Evolutionary conservation across 1,140 invertebrate species (phyloP).

Genomic region (Halictus rubicundus): DNA sequence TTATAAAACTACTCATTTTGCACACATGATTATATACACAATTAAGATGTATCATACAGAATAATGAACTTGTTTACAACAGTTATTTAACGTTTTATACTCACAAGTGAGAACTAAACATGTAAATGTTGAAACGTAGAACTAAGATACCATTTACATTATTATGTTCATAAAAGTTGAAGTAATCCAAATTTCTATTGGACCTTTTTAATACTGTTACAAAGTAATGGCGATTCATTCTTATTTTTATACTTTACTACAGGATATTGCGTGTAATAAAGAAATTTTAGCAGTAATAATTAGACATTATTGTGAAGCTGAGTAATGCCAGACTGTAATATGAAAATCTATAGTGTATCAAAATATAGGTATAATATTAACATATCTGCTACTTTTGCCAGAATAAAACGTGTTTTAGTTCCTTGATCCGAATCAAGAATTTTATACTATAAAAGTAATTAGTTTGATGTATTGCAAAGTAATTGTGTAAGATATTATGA

Average conservation of each 20-base stretch:
- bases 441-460: conserved; percentile 46
- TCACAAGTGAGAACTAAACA: conserved; percentile 8
- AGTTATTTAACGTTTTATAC: conserved; percentile 54
- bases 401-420: conserved; percentile 46
- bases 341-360: conserved; percentile 37
- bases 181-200: conserved; percentile 50
- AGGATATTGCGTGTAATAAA: conserved; percentile 31
- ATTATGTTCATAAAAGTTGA: conserved; percentile 43
- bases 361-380: conserved; percentile 42
- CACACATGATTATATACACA: conserved; percentile 18
- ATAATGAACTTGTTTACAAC: conserved; percentile 52
- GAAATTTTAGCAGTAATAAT: conserved; percentile 16
- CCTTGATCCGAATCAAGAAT: conserved; percentile 34
- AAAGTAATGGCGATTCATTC: conserved; percentile 47
- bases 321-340: conserved; percentile 25
- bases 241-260: conserved; percentile 66
- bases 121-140: conserved; percentile 22
- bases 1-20: conserved; percentile 44
- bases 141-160: conserved; percentile 46
- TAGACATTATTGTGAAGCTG: conserved; percentile 18
- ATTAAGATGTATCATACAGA: conserved; percentile 47
- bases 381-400: conserved; percentile 58
- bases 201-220: conserved; percentile 37
- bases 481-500: conserved; percentile 17
- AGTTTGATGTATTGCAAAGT: conserved; percentile 17